Evolutionary conservation across 2,113 vertebrate genomes (phyloP).

Genomic region (Acanthochromis polyacanthus): DNA sequence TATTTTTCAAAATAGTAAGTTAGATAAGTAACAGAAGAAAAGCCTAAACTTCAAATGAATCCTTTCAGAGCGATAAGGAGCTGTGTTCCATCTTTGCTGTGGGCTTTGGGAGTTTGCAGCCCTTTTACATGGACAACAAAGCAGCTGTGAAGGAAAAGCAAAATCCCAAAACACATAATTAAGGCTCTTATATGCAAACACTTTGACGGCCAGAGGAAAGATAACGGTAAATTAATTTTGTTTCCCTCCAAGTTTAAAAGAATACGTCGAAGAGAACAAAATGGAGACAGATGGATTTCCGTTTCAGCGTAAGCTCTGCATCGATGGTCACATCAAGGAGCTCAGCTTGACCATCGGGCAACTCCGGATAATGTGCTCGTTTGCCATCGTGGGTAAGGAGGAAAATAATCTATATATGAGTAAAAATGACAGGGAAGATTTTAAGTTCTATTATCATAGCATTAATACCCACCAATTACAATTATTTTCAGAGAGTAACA

Average conservation of each 20-base stretch:
- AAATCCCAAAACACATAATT: too few relatives aligned
- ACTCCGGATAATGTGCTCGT: conserved; percentile 53
- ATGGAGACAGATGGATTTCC: conserved; percentile 27
- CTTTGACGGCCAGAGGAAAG: not conserved
- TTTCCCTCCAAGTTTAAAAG: conserved; percentile 47
- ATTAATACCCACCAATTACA: not conserved
- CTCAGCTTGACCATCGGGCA: conserved; percentile 52
- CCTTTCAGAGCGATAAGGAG: too few relatives aligned
- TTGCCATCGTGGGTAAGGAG: conserved; percentile 53
- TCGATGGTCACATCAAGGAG: conserved; percentile 43
- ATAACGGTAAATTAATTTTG: not conserved
- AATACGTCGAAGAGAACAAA: conserved; percentile 40
- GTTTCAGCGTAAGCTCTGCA: conserved; percentile 44
- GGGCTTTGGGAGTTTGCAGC: too few relatives aligned
- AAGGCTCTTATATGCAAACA: not conserved
- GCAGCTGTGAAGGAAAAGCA: too few relatives aligned
- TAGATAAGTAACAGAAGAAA: too few relatives aligned
- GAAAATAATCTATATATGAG: not conserved
- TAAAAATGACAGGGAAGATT: not conserved
- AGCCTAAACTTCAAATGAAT: too few relatives aligned
- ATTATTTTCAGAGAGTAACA: conserved; percentile 84
- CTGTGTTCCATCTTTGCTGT: too few relatives aligned
- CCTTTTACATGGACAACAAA: too few relatives aligned
- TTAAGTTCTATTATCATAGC: not conserved
- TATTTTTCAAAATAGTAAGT: too few relatives aligned